phyloP scores from a whole-genome alignment of 35 echinoderm and acorn worm genomes.

The Heliocidaris tuberculata region DNA sequence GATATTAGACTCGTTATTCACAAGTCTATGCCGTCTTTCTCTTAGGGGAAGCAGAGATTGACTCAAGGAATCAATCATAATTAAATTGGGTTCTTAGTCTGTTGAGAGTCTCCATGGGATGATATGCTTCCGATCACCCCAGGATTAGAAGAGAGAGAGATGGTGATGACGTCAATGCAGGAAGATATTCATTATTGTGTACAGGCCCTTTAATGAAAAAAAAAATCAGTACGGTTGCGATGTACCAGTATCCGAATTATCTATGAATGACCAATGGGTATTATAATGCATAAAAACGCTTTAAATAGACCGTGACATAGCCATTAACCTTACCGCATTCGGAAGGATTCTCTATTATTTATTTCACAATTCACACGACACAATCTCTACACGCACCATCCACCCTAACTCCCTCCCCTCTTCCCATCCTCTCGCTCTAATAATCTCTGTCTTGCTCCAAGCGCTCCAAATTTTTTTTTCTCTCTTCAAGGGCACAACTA shows the following conservation, averaged over 20 bases:
- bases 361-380: not conserved
- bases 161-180: not conserved
- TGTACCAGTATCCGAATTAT: not conserved
- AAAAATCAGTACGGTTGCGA: not conserved
- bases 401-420: too few species aligned
- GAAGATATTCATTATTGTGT: not conserved
- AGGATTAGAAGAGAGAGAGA: not conserved
- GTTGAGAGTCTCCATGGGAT: not conserved
- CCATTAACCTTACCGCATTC: not conserved
- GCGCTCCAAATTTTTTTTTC: too few species aligned
- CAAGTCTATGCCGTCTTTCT: not conserved
- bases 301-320: not conserved
- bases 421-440: too few species aligned
- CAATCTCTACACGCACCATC: too few species aligned
- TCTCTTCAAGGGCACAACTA: too few species aligned
- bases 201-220: not conserved
- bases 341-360: not conserved
- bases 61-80: not conserved
- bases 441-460: too few species aligned
- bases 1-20: not conserved
- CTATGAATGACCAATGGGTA: not conserved
- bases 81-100: constrained; percentile 12
- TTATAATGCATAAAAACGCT: not conserved
- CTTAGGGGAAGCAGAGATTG: not conserved
- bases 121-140: not conserved